Evolutionary conservation across 2,888 invertebrate genomes (phyloP).

Genomic region (Erannis defoliaria): DNA sequence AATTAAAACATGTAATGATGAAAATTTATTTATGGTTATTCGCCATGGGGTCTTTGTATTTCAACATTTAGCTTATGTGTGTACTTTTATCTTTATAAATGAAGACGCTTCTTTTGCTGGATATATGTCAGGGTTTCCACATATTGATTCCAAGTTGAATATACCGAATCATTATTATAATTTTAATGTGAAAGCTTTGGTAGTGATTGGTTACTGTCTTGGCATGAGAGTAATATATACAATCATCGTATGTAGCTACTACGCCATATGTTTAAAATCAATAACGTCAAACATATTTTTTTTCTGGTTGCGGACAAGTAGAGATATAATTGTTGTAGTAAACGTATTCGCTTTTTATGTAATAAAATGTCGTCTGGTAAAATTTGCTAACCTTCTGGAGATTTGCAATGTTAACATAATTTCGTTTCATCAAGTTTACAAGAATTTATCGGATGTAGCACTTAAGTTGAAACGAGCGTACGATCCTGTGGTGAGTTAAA

Average conservation of each 20-base stretch:
- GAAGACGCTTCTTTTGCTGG: not conserved
- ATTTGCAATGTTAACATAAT: not conserved
- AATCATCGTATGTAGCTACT: not conserved
- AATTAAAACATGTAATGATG: not conserved
- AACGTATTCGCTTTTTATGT: not conserved
- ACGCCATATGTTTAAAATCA: not conserved
- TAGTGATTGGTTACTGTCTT: no score
- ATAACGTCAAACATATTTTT: not conserved
- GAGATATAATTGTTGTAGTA: not conserved
- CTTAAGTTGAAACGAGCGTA: not conserved
- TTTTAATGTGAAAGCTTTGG: no score
- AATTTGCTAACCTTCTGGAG: not conserved
- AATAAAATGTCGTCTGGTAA: not conserved
- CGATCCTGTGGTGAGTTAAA: not conserved
- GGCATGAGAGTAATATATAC: not conserved
- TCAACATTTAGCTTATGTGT: not conserved
- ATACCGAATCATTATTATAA: not conserved
- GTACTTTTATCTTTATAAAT: not conserved
- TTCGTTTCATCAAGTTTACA: not conserved
- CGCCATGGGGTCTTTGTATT: not conserved
- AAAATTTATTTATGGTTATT: not conserved
- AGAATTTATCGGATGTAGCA: not conserved
- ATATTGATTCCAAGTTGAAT: not conserved
- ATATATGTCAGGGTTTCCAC: not conserved
- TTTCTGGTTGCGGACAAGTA: not conserved